Evolutionary conservation across 1,140 invertebrate species (phyloP).

Genomic region (Sycophaga agraensis): DNA sequence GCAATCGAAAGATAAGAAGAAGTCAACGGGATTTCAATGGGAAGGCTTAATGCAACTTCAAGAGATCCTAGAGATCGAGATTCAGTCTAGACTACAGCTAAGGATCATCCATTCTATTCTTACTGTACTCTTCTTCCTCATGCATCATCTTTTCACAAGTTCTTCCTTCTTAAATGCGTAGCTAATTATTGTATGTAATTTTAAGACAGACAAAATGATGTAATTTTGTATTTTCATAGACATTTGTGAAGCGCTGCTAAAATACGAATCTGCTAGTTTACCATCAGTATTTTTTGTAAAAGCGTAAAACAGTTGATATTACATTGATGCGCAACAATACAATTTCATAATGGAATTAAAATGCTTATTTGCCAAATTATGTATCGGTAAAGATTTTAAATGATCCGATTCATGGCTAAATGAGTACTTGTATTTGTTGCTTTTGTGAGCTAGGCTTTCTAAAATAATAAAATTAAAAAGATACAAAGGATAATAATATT

Average conservation of each 20-base stretch:
- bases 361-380: too few species aligned
- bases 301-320: constrained; percentile 9
- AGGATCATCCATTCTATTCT: background rate
- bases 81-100: background rate
- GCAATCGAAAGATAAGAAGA: background rate
- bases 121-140: background rate
- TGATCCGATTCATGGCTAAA: too few species aligned
- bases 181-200: background rate
- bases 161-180: constrained; percentile 1
- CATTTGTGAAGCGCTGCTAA: background rate
- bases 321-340: constrained; percentile 20
- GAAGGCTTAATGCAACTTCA: background rate
- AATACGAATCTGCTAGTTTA: background rate
- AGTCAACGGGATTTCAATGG: background rate
- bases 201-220: background rate
- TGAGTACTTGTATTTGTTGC: too few species aligned
- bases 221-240: constrained; percentile 16
- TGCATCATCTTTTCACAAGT: background rate
- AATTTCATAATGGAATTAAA: constrained; percentile 13
- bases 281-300: constrained; percentile 20
- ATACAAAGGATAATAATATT: too few species aligned
- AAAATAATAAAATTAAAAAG: constrained; percentile 7
- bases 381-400: too few species aligned
- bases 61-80: background rate
- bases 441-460: too few species aligned